Conservation (phyloP, 1,140 invertebrate genomes). For the Frieseomelitta varia region DNA sequence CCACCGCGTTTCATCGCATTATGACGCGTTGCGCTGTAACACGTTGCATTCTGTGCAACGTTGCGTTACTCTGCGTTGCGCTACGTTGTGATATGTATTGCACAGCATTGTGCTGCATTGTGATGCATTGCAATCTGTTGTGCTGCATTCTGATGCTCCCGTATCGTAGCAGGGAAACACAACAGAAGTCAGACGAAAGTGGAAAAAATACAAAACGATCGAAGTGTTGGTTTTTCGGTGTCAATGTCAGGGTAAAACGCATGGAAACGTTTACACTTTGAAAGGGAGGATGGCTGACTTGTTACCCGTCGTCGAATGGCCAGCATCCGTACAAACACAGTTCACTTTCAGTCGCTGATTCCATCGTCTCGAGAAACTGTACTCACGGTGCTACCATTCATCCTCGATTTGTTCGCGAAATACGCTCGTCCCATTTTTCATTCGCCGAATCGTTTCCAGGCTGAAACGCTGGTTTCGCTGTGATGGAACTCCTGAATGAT, state of each 20-base stretch:
- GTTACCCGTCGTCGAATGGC: slow-evolving; percentile 55
- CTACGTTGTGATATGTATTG: too few relatives aligned
- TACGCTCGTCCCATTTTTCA: slow-evolving; percentile 9
- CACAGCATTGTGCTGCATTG: not conserved
- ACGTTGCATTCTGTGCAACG: too few relatives aligned
- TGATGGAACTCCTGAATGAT: not conserved
- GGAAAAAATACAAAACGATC: not conserved
- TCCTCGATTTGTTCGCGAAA: slow-evolving; percentile 48
- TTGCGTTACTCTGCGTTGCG: too few relatives aligned
- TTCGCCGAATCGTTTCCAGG: slow-evolving; percentile 9
- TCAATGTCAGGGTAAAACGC: slow-evolving; percentile 1
- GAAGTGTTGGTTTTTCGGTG: slow-evolving; percentile 12
- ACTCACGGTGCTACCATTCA: slow-evolving; percentile 37
- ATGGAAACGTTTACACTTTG: not conserved
- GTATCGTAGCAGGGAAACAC: not conserved
- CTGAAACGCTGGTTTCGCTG: not conserved
- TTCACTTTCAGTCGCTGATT: slow-evolving; percentile 46
- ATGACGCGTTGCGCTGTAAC: too few relatives aligned
- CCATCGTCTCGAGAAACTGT: slow-evolving; percentile 44
- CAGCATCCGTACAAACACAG: slow-evolving; percentile 57
- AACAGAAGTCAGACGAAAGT: not conserved
- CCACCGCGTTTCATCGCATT: too few relatives aligned
- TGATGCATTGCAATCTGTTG: not conserved
- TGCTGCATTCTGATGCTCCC: not conserved
- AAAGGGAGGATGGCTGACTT: slow-evolving; percentile 18